Evolutionary conservation across 1,140 invertebrate genomes (phyloP).

Genomic region (Pseudomyrmex cubaensis): DNA sequence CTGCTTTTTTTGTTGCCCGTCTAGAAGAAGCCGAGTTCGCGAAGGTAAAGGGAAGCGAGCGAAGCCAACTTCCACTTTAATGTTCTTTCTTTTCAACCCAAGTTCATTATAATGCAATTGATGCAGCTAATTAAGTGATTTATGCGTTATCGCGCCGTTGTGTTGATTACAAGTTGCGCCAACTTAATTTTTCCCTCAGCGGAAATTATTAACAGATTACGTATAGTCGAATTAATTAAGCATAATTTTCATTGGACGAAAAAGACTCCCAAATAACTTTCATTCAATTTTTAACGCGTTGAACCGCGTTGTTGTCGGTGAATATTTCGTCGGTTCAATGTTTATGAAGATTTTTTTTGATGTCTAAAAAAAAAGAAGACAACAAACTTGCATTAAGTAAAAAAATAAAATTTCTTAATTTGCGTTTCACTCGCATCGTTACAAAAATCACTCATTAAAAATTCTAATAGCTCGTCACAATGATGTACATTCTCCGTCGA

Average conservation of each 20-base stretch:
- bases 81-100: conserved; percentile 17
- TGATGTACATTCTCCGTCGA: too few species aligned
- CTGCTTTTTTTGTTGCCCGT: conserved; percentile 14
- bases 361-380: not conserved
- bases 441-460: too few species aligned
- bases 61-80: conserved; percentile 32
- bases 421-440: too few species aligned
- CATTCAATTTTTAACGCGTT: conserved; percentile 10
- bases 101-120: conserved; percentile 49
- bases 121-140: conserved; percentile 56
- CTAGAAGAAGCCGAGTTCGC: not conserved
- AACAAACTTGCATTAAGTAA: too few species aligned
- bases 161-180: conserved; percentile 42
- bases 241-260: conserved; percentile 22
- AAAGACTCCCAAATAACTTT: conserved; percentile 26
- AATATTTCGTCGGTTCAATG: not conserved
- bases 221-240: conserved; percentile 47
- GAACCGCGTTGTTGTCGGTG: not conserved
- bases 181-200: conserved; percentile 40
- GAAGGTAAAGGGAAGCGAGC: conserved; percentile 28
- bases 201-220: conserved; percentile 37
- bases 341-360: not conserved
- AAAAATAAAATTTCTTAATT: too few species aligned
- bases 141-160: conserved; percentile 36
- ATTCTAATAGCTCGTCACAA: too few species aligned